These are phyloP conservation scores for Holothuria glaberrima DNA, from an alignment of 35 echinoderm and acorn worm genomes.

Conservation along the genomic window DNA sequence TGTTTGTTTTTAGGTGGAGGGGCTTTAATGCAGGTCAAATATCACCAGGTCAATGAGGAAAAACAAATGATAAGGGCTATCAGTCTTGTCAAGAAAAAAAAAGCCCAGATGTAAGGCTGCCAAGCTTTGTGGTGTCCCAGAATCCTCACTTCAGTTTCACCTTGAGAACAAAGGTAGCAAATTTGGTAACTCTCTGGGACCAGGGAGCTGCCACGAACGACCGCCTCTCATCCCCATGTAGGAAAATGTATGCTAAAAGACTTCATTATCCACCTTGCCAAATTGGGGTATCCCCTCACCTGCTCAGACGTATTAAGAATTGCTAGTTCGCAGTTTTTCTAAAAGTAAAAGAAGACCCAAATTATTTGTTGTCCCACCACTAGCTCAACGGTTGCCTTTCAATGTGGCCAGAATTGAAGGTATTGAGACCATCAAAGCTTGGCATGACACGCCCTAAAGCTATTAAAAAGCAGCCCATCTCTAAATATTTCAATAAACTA, in stretches of 20 bases:
- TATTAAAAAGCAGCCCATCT: not conserved
- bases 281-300: not conserved
- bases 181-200: not conserved
- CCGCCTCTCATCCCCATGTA: not conserved
- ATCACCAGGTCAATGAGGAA: not conserved
- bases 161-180: not conserved
- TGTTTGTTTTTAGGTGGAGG: not conserved
- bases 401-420: slow-evolving; percentile 32
- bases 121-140: no score
- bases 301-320: not conserved
- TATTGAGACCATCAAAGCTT: slow-evolving; percentile 41
- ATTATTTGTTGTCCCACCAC: not conserved
- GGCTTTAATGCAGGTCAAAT: not conserved
- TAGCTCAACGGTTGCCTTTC: slow-evolving; percentile 44
- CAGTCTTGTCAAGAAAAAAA: not conserved
- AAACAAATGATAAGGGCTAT: no score
- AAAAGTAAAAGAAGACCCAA: not conserved
- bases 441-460: slow-evolving; percentile 23
- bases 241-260: not conserved
- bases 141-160: no score
- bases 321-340: slow-evolving; percentile 6
- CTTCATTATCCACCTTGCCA: slow-evolving; percentile 1
- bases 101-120: not conserved
- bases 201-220: no score
- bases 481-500: slow-evolving; percentile 51